phyloP scores from a whole-genome alignment of 1,140 invertebrate species.

The Drosophila erecta region DNA sequence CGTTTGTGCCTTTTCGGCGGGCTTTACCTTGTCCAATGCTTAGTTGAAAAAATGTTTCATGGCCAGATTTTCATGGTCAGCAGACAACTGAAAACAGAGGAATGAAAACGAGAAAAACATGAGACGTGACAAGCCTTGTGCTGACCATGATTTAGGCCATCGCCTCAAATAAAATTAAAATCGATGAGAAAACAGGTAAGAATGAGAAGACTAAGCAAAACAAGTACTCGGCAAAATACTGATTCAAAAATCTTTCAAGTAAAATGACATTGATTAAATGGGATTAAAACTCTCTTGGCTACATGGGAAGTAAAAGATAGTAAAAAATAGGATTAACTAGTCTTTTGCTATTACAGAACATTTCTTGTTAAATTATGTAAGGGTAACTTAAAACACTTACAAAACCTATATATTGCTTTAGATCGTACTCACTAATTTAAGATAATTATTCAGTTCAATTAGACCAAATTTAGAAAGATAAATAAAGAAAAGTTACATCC shows the following conservation, averaged over 20 bases:
- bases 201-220: background rate
- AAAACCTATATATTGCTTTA: too few relatives aligned
- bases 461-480: too few relatives aligned
- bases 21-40: slow-evolving; percentile 1
- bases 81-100: slow-evolving; percentile 6
- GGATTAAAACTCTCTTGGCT: background rate
- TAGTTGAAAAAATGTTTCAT: slow-evolving; percentile 5
- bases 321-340: too few relatives aligned
- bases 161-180: slow-evolving; percentile 17
- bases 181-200: background rate
- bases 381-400: too few relatives aligned
- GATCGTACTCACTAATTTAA: too few relatives aligned
- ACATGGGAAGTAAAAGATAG: too few relatives aligned
- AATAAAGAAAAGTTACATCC: too few relatives aligned
- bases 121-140: slow-evolving; percentile 10
- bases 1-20: background rate
- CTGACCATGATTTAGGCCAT: slow-evolving; percentile 41
- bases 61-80: slow-evolving; percentile 10
- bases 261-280: slow-evolving; percentile 30
- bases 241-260: slow-evolving; percentile 40
- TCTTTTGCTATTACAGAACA: too few relatives aligned
- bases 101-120: slow-evolving; percentile 1
- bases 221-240: background rate
- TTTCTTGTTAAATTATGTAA: too few relatives aligned
- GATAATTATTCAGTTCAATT: too few relatives aligned